Conservation (phyloP, 2,113 vertebrate species). For the Lanius ludovicianus region DNA sequence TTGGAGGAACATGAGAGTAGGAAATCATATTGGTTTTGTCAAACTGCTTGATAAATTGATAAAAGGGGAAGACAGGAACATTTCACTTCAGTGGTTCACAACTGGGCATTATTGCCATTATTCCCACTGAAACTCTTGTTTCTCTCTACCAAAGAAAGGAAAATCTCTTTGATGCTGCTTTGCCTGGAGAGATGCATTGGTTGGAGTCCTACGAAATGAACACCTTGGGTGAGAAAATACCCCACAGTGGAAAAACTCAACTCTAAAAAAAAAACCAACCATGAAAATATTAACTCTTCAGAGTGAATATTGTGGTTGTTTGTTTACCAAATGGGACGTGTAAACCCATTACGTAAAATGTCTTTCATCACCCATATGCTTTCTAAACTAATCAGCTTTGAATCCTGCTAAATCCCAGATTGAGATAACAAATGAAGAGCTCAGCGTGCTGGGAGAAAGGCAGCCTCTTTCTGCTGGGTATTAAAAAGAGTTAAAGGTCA, state of each 20-base stretch:
- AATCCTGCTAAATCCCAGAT: conserved; percentile 85
- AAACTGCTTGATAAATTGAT: neutral
- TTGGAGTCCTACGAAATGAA: neutral
- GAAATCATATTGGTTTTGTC: neutral
- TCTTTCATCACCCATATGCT: conserved; percentile 82
- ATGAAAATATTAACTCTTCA: neutral
- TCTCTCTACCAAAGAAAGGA: neutral
- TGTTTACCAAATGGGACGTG: conserved; percentile 70
- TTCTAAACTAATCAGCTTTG: conserved; percentile 88
- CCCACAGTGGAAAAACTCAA: neutral
- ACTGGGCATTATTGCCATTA: neutral
- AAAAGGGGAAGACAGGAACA: neutral
- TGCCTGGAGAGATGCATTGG: neutral
- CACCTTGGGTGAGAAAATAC: neutral
- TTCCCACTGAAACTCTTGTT: neutral
- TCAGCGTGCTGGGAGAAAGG: conserved; percentile 66
- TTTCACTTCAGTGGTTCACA: neutral
- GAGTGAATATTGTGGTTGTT: neutral
- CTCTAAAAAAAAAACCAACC: neutral
- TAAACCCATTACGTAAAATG: conserved; percentile 86
- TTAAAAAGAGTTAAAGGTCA: conserved; percentile 50
- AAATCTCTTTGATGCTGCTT: neutral
- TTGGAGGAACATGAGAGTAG: neutral
- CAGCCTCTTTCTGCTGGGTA: conserved; percentile 50
- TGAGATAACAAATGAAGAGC: conserved; percentile 87